Conservation (phyloP, 1,140 invertebrate genomes). For the Dendroctonus ponderosae region DNA sequence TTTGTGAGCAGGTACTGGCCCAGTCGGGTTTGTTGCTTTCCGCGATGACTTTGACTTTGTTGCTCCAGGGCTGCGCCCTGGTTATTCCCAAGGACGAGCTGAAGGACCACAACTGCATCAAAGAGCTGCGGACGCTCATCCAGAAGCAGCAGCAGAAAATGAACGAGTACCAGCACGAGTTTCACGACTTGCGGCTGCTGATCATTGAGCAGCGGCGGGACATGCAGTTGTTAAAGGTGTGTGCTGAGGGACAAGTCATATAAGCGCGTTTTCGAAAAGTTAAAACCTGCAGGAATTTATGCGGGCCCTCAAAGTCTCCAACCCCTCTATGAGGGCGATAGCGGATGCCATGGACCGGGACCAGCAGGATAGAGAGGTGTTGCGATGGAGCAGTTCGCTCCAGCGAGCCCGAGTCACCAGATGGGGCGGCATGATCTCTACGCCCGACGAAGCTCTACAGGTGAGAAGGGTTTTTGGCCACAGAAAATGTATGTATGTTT, state of each 20-base stretch:
- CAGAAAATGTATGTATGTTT: too few species aligned
- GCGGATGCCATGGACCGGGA: constrained; percentile 90
- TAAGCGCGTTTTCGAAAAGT: background rate
- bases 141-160: constrained; percentile 83
- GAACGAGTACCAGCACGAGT: constrained; percentile 78
- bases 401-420: constrained; percentile 84
- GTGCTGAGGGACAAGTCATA: constrained; percentile 1
- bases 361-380: constrained; percentile 61
- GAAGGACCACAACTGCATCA: constrained; percentile 90
- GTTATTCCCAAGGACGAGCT: constrained; percentile 94
- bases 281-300: constrained; percentile 73
- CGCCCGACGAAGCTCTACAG: constrained; percentile 90
- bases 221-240: constrained; percentile 78
- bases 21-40: background rate
- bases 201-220: constrained; percentile 88
- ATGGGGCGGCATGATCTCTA: constrained; percentile 98
- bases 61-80: constrained; percentile 75
- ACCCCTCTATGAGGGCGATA: constrained; percentile 84
- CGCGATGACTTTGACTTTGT: background rate
- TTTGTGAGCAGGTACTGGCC: constrained; percentile 69
- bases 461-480: constrained; percentile 53
- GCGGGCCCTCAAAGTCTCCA: constrained; percentile 84
- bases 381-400: constrained; percentile 86
- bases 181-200: constrained; percentile 81
- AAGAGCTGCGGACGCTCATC: constrained; percentile 81